Conservation (phyloP, 2,113 vertebrate genomes). For the Bujurquina vittata region DNA sequence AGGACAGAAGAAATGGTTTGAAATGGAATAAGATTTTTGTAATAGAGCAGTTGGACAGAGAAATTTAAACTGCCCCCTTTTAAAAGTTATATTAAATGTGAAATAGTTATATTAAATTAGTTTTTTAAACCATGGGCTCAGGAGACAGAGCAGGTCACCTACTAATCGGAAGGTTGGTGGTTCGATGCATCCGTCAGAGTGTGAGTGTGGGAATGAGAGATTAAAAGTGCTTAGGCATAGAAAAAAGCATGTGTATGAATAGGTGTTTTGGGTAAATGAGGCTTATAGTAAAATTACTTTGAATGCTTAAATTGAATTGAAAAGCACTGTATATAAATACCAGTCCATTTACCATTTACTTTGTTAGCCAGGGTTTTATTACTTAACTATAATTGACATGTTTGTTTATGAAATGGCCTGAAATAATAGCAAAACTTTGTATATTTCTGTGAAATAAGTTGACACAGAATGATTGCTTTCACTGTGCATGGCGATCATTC, state of each 20-base stretch:
- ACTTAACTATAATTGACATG: background rate
- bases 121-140: background rate
- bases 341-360: background rate
- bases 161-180: background rate
- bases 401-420: background rate
- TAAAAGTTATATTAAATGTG: background rate
- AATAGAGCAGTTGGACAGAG: background rate
- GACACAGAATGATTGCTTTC: too few relatives aligned
- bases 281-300: background rate
- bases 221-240: background rate
- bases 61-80: background rate
- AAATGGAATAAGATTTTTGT: background rate
- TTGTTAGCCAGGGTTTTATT: background rate
- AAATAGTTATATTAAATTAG: background rate
- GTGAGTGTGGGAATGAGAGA: background rate
- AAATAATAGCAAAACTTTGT: background rate
- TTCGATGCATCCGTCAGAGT: background rate
- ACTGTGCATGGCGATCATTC: background rate
- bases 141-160: background rate
- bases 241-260: background rate
- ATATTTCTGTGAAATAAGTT: background rate
- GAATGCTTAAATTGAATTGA: background rate
- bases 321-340: background rate
- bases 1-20: background rate
- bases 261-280: background rate